Percentiles rank a stretch among this genome's conserved stretches.
These are phyloP conservation scores for Amphiprion ocellaris DNA, from an alignment of 2,113 vertebrate genomes.

Conservation along the genomic window DNA sequence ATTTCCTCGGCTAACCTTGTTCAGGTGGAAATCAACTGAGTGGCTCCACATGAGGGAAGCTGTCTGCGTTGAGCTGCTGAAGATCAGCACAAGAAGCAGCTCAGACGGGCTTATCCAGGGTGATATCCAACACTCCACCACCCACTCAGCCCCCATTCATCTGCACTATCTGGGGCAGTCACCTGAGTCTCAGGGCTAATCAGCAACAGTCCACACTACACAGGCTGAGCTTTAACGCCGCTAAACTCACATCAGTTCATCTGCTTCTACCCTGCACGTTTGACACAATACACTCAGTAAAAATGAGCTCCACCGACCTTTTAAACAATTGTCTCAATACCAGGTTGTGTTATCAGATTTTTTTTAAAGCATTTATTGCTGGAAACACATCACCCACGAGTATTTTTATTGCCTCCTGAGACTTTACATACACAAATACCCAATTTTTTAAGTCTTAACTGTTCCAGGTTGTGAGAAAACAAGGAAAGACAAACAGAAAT, in stretches of 20 bases:
- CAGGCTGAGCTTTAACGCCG: background rate
- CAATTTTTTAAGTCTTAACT: too few species aligned
- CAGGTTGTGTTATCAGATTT: background rate
- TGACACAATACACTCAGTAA: too few species aligned
- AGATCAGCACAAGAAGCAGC: conserved; percentile 49
- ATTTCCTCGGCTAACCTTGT: background rate
- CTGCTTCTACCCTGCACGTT: background rate
- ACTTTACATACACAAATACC: too few species aligned
- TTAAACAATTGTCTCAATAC: background rate
- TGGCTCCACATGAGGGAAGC: background rate
- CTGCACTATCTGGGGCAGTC: conserved; percentile 51
- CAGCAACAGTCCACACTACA: conserved; percentile 29
- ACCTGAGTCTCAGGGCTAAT: conserved; percentile 24
- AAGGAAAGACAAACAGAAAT: too few species aligned
- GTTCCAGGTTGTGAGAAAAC: too few species aligned
- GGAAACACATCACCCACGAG: too few species aligned
- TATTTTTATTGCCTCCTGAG: too few species aligned
- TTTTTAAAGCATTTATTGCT: too few species aligned
- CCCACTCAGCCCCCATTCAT: conserved; percentile 34
- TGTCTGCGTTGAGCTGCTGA: conserved; percentile 17
- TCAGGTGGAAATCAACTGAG: conserved; percentile 16
- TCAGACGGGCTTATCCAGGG: conserved; percentile 76
- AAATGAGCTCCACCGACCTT: too few species aligned
- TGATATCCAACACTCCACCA: conserved; percentile 51
- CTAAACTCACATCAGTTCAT: background rate